A percentile compares a stretch with the other conserved stretches of the same genome.
Evolutionary conservation across 2,888 invertebrate genomes (phyloP).

Genomic region (Hedya salicella): DNA sequence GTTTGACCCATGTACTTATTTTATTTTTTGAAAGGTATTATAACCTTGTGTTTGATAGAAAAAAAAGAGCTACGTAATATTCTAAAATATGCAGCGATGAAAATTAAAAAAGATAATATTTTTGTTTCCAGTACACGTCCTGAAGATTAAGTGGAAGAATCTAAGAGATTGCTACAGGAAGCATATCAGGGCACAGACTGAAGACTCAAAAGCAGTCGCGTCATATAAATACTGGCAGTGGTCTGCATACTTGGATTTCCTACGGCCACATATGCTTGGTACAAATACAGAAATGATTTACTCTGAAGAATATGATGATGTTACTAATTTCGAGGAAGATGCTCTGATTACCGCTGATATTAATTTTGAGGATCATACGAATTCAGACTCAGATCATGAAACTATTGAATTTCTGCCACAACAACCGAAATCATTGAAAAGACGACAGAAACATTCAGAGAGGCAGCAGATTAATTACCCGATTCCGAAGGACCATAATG

Average conservation of each 20-base stretch:
- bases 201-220: background rate
- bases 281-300: background rate
- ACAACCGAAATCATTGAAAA: background rate
- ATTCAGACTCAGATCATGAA: conserved; percentile 7
- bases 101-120: too few relatives aligned
- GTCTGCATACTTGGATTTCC: conserved; percentile 21
- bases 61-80: too few relatives aligned
- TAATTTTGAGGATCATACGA: background rate
- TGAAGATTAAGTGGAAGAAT: conserved; percentile 28
- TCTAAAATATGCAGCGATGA: too few relatives aligned
- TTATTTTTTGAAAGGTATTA: too few relatives aligned
- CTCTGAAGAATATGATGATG: background rate
- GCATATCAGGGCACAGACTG: conserved; percentile 7
- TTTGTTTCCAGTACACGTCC: conserved; percentile 10
- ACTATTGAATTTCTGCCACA: background rate
- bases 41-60: too few relatives aligned
- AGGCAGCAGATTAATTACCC: background rate
- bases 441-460: background rate
- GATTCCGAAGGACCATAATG: too few relatives aligned
- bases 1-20: too few relatives aligned
- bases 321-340: background rate
- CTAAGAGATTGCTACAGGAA: conserved; percentile 23
- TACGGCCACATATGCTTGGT: conserved; percentile 4
- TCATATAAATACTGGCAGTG: conserved; percentile 24
- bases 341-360: too few relatives aligned